Percentiles rank a stretch among this genome's conserved stretches.
Evolutionary conservation across 1,140 invertebrate genomes (phyloP).

Genomic region (Drosophila tristis): DNA sequence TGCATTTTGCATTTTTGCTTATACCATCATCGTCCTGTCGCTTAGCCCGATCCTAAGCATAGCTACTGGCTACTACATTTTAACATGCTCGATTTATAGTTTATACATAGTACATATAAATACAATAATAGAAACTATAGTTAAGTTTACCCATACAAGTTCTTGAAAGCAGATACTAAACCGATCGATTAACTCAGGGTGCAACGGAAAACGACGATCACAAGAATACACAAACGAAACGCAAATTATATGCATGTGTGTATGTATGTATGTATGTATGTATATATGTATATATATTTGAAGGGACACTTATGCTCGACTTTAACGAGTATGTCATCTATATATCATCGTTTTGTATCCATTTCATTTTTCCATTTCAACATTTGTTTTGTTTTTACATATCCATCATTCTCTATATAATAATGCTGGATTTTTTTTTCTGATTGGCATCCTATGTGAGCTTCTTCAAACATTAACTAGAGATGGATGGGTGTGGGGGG

Average conservation of each 20-base stretch:
- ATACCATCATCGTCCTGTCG: conserved; percentile 38
- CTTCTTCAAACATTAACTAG: conserved; percentile 64
- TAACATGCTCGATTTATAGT: conserved; percentile 67
- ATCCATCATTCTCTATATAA: conserved; percentile 50
- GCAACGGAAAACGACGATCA: conserved; percentile 58
- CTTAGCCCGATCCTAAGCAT: conserved; percentile 62
- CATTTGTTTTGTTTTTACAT: conserved; percentile 55
- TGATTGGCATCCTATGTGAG: conserved; percentile 74
- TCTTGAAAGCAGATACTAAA: conserved; percentile 58
- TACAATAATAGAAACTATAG: conserved; percentile 74
- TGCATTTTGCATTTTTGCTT: conserved; percentile 58
- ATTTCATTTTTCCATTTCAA: conserved; percentile 56
- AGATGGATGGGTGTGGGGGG: conserved; percentile 20
- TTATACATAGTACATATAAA: conserved; percentile 82
- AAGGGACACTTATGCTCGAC: conserved; percentile 41
- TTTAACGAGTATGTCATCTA: conserved; percentile 12
- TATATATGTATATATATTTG: conserved; percentile 17
- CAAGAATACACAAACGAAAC: conserved; percentile 43
- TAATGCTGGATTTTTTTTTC: conserved; percentile 25
- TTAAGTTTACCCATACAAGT: conserved; percentile 65
- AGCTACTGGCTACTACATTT: conserved; percentile 55
- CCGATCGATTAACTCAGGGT: conserved; percentile 60
- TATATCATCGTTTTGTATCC: conserved; percentile 56
- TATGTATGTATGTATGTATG: conserved; percentile 32
- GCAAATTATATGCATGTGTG: conserved; percentile 28